phyloP scores from a whole-genome alignment of 2,888 invertebrate species.

The Rhagophthalmus giganteus region DNA sequence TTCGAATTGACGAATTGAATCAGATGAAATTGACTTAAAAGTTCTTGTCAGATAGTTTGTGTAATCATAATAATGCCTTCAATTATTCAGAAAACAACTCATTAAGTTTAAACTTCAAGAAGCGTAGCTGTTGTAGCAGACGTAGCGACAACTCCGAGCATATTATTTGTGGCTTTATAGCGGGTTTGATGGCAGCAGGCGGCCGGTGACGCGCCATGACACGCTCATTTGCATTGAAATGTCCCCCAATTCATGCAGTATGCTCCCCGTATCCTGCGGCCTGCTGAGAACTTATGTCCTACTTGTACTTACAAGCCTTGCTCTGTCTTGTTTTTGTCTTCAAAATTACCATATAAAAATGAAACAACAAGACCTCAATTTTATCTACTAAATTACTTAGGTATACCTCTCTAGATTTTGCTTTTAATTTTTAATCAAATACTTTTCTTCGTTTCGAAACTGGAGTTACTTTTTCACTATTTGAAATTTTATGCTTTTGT shows the following conservation, averaged over 20 bases:
- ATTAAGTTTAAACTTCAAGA: conserved; percentile 30
- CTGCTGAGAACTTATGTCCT: conserved; percentile 37
- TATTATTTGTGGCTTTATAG: conserved; percentile 42
- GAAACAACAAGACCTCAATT: conserved; percentile 12
- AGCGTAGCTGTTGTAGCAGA: conserved; percentile 28
- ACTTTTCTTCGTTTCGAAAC: conserved; percentile 4
- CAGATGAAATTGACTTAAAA: conserved; percentile 20
- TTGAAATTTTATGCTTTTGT: conserved; percentile 2
- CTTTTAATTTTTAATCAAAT: conserved; percentile 24
- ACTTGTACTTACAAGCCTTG: conserved; percentile 17
- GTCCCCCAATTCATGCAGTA: conserved; percentile 45
- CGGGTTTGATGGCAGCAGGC: conserved; percentile 41
- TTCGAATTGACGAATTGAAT: conserved; percentile 11
- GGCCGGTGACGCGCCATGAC: conserved; percentile 44
- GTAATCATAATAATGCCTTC: conserved; percentile 26
- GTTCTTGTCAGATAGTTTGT: conserved; percentile 22
- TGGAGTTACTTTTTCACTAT: conserved; percentile 2
- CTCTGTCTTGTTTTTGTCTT: conserved; percentile 23
- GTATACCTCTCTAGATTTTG: conserved; percentile 16
- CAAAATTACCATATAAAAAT: conserved; percentile 26
- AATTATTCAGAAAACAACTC: conserved; percentile 33
- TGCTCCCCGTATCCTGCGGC: conserved; percentile 38
- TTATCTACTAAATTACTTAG: conserved; percentile 17
- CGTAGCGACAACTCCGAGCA: conserved; percentile 34
- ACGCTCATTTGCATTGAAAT: conserved; percentile 48